These are phyloP conservation scores for Andrena trimmerana DNA, from an alignment of 2,888 invertebrate genomes.

Conservation along the genomic window DNA sequence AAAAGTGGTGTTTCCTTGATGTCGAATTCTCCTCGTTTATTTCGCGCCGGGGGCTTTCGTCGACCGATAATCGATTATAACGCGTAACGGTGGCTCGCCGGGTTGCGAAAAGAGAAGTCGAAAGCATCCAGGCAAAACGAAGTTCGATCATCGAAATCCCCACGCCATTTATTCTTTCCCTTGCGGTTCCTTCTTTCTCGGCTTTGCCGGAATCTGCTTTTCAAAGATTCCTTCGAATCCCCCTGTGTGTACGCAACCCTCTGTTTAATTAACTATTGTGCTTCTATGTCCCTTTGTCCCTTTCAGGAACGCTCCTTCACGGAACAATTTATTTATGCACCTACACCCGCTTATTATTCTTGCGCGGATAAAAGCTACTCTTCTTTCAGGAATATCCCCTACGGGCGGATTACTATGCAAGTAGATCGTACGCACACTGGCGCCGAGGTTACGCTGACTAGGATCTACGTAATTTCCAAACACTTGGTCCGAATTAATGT, in stretches of 20 bases:
- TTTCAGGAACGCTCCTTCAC: not conserved
- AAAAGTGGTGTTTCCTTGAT: slow-evolving; percentile 21
- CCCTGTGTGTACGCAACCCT: not conserved
- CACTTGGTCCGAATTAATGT: slow-evolving; percentile 5
- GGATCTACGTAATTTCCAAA: slow-evolving; percentile 6
- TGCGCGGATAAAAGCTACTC: not conserved
- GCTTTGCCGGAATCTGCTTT: slow-evolving; percentile 7
- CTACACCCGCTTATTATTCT: slow-evolving; percentile 15
- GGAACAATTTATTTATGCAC: slow-evolving; percentile 16
- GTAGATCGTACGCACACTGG: not conserved
- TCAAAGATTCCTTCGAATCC: slow-evolving; percentile 19
- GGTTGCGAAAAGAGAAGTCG: slow-evolving; percentile 14
- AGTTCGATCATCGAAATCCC: slow-evolving; percentile 15
- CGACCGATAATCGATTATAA: slow-evolving; percentile 44
- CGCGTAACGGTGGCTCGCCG: slow-evolving; percentile 12
- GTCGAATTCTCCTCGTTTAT: slow-evolving; percentile 25
- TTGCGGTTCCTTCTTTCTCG: slow-evolving; percentile 1
- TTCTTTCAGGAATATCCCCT: slow-evolving; percentile 1
- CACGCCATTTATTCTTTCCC: slow-evolving; percentile 22
- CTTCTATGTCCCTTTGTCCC: not conserved
- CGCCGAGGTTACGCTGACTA: slow-evolving; percentile 1
- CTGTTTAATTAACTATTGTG: slow-evolving; percentile 41
- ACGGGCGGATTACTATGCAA: slow-evolving; percentile 6
- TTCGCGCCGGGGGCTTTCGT: slow-evolving; percentile 13
- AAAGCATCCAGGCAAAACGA: slow-evolving; percentile 9